Conservation (phyloP, 1,140 invertebrate genomes). For the Drosophila rhopaloa region DNA sequence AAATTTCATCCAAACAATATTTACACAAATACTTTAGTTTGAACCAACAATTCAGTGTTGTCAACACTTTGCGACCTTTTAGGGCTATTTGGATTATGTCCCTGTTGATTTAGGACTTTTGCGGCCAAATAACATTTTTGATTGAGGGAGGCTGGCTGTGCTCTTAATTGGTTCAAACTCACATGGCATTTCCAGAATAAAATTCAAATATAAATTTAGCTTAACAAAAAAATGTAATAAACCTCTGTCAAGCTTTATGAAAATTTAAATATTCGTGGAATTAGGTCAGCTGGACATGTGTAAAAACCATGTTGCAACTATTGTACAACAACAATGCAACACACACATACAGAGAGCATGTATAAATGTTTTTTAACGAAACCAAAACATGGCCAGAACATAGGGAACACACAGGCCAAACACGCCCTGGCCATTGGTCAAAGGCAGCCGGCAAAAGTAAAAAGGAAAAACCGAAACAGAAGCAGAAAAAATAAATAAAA, state of each 20-base stretch:
- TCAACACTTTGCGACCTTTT: slow-evolving; percentile 54
- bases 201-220: slow-evolving; percentile 15
- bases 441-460: slow-evolving; percentile 54
- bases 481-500: slow-evolving; percentile 4
- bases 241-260: slow-evolving; percentile 10
- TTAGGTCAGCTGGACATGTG: slow-evolving; percentile 74
- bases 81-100: slow-evolving; percentile 39
- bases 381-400: slow-evolving; percentile 54
- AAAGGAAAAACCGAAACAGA: slow-evolving; percentile 39
- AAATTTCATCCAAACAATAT: slow-evolving; percentile 74
- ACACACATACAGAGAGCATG: slow-evolving; percentile 25
- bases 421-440: slow-evolving; percentile 56
- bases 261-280: slow-evolving; percentile 48
- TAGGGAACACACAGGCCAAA: slow-evolving; percentile 30
- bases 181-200: slow-evolving; percentile 4
- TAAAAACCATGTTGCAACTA: slow-evolving; percentile 67
- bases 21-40: slow-evolving; percentile 72
- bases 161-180: slow-evolving; percentile 36
- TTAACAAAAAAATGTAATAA: slow-evolving; percentile 2
- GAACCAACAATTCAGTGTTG: slow-evolving; percentile 50
- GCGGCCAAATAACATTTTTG: slow-evolving; percentile 28
- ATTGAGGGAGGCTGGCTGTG: slow-evolving; percentile 31
- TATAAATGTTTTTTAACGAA: slow-evolving; percentile 64
- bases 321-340: slow-evolving; percentile 64
- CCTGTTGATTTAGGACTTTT: slow-evolving; percentile 66